Evolutionary conservation across 1,140 invertebrate species (phyloP), one percentile per base, ranked within the genome.

Genomic region (Pemphigus obesinymphae): DNA sequence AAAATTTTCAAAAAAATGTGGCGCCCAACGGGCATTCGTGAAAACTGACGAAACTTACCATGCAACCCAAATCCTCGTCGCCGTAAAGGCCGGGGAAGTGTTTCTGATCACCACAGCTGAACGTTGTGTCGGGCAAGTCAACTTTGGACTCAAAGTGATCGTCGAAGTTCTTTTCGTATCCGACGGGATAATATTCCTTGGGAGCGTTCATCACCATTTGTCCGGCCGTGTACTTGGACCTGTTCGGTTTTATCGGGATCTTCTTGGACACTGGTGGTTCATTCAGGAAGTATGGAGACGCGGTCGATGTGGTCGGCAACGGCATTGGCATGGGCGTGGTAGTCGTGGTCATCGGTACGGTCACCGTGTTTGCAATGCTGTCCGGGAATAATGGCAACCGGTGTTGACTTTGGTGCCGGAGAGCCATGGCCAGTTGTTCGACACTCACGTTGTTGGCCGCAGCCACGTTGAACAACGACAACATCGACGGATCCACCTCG

Each of bases 51-150:
- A 1, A 13, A 86, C 89, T 89, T 87, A 96, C 95, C 94, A 96
- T 96, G 87, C 95, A 97, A 48, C 94, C 94, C n/a, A 96, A 89
- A 87, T 93, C 93, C 84, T 94, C 93, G 85, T 97, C 95, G 0
- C 94, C 95, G 84, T 96, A 97, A 0, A 96, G 87, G 73, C 95
- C 95, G 8, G 94, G 94, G 84, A 96, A 95, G 86, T 95, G 94
- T 85, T 96, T 95, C 84, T 96, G 94, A 84, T 95, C 93, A 1
- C 93, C 93, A 85, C 95, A 97, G 76, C 93, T 91, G 87, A 97
- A 97, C 63, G 89, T 92, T 0, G 95, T 96, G n/a, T 93, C 92
- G 0, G 94, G 94, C 8, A 95, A 86, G 84, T 95, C 93, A 0
- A 94, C 93, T 84, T 93, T 92, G 13, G 93, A 93, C 34, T 91